Evolutionary conservation across 2,113 vertebrate species (phyloP).

Genomic region (Emydocephalus ijimae): DNA sequence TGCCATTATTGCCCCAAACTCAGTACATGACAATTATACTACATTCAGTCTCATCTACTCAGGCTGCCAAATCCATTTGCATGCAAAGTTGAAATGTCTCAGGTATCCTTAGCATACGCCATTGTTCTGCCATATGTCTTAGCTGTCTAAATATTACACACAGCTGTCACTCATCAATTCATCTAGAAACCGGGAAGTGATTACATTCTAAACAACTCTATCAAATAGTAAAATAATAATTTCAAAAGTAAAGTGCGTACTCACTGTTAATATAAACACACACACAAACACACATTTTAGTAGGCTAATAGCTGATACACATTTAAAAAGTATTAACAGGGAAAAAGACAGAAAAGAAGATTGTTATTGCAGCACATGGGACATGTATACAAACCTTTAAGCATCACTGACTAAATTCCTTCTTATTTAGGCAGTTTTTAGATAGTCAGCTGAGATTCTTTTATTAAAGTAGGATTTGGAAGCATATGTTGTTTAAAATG

Average conservation of each 20-base stretch:
- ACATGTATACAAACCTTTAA: conserved; percentile 28
- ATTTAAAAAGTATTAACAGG: not conserved
- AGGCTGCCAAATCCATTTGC: not conserved
- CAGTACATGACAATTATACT: not conserved
- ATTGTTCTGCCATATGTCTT: conserved; percentile 12
- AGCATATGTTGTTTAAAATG: conserved; percentile 39
- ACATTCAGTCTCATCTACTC: rapidly evolving
- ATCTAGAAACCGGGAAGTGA: not conserved
- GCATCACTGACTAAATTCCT: conserved; percentile 15
- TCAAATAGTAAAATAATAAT: rapidly evolving
- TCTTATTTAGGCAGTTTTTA: not conserved
- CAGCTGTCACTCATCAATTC: conserved; percentile 21
- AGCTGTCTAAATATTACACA: conserved; percentile 4
- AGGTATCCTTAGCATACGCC: not conserved
- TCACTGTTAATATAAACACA: conserved; percentile 5
- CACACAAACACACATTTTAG: not conserved
- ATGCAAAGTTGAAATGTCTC: conserved; percentile 13
- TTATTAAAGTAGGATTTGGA: conserved; percentile 23
- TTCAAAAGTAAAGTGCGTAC: not conserved
- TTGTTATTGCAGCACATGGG: not conserved
- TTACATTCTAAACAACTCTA: conserved; percentile 37
- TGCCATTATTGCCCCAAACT: conserved; percentile 15
- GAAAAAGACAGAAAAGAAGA: conserved; percentile 22
- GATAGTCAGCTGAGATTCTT: conserved; percentile 28
- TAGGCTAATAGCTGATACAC: conserved; percentile 19